A percentile compares a stretch with the other conserved stretches of the same genome.
Evolutionary conservation across 2,797 vertebrate species (phyloP).

Genomic region (Eulemur coronatus): DNA sequence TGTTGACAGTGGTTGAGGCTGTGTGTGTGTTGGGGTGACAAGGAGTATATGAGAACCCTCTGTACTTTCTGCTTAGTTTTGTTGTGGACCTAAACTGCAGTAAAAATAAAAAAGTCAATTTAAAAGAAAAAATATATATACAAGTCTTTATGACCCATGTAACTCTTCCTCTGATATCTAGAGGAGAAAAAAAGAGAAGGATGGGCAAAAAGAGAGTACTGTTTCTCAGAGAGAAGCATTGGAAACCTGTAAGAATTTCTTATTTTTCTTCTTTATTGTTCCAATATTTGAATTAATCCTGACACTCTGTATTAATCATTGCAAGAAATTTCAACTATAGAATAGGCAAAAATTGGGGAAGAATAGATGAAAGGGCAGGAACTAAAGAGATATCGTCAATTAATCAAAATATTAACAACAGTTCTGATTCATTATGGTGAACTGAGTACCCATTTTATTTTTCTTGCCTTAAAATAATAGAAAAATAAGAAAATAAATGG

Average conservation of each 20-base stretch:
- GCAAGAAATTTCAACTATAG: not conserved
- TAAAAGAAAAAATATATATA: not conserved
- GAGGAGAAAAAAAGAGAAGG: not conserved
- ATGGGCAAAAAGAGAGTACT: not conserved
- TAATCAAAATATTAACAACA: not conserved
- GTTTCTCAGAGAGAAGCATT: not conserved
- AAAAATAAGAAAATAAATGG: not conserved
- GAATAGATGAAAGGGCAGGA: not conserved
- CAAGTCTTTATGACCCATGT: not conserved
- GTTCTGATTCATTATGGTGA: not conserved
- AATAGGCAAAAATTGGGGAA: not conserved
- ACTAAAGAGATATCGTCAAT: not conserved
- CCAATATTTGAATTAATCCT: not conserved
- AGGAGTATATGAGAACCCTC: not conserved
- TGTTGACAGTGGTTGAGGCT: not conserved
- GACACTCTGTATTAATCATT: not conserved
- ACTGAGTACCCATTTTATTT: not conserved
- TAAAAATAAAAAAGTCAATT: not conserved
- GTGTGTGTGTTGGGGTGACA: accelerated
- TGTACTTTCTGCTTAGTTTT: not conserved
- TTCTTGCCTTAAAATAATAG: not conserved
- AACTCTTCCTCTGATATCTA: not conserved
- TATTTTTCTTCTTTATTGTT: not conserved
- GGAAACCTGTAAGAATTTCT: not conserved
- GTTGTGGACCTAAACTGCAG: not conserved